phyloP scores from a whole-genome alignment of 2,888 invertebrate genomes.

The Leptopilina myrica region DNA sequence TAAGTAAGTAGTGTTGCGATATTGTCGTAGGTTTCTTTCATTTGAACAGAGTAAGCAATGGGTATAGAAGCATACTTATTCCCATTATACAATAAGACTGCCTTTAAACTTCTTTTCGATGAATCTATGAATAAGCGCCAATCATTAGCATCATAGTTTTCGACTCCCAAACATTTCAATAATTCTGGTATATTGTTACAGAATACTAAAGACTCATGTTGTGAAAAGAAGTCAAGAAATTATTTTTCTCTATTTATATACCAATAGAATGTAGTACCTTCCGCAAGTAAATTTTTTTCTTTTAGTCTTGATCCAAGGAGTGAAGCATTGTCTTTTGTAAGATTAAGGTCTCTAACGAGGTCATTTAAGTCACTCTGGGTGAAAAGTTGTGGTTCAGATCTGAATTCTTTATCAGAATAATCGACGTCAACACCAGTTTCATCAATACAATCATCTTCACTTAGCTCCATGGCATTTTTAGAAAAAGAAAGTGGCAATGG shows the following conservation, averaged over 20 bases:
- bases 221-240: conserved; percentile 16
- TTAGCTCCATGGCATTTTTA: not conserved
- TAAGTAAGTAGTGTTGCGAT: too few species aligned
- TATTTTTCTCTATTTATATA: conserved; percentile 13
- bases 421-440: too few species aligned
- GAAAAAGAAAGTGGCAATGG: not conserved
- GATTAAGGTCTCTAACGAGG: conserved; percentile 53
- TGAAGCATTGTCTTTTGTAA: conserved; percentile 52
- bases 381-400: not conserved
- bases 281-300: conserved; percentile 42
- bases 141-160: conserved; percentile 14
- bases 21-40: too few species aligned
- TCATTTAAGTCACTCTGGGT: conserved; percentile 49
- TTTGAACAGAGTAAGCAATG: too few species aligned
- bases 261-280: conserved; percentile 24
- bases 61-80: too few species aligned
- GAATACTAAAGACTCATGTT: conserved; percentile 7
- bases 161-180: not conserved
- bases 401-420: not conserved
- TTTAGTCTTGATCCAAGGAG: conserved; percentile 52
- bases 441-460: too few species aligned
- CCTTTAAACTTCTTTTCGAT: too few species aligned
- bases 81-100: too few species aligned
- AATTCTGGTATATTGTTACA: conserved; percentile 7
- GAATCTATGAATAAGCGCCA: too few species aligned